These are phyloP conservation scores for Megaceryle torquata DNA, from an alignment of 2,113 vertebrate genomes.

Conservation along the genomic window DNA sequence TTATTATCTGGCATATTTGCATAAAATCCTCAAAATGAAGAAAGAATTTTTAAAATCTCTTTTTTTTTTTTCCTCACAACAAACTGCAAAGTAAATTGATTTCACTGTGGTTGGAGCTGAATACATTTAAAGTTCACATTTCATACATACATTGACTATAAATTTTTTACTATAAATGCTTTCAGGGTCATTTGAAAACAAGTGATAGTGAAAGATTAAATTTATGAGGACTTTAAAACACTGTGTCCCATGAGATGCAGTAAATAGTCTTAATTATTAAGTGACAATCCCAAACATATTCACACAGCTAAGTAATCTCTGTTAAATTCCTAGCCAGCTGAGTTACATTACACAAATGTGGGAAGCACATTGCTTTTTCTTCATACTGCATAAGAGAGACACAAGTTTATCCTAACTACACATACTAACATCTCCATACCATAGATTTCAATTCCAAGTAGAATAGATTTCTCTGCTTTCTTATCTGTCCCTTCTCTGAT, in stretches of 20 bases:
- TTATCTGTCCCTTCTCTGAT: not conserved
- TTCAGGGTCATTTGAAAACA: constrained; percentile 1
- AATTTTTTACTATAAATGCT: not conserved
- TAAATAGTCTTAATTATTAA: constrained; percentile 9
- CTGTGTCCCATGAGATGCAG: not conserved
- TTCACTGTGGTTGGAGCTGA: not conserved
- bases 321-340: not conserved
- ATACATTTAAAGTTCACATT: not conserved
- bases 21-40: not conserved
- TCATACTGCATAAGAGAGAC: not conserved
- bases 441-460: not conserved
- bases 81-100: not conserved
- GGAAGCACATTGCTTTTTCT: not conserved
- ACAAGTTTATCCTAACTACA: not conserved
- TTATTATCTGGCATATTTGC: not conserved
- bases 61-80: not conserved
- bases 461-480: not conserved
- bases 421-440: not conserved
- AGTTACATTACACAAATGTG: not conserved
- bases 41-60: not conserved
- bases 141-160: not conserved
- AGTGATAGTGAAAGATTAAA: not conserved
- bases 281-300: not conserved
- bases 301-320: not conserved
- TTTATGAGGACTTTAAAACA: not conserved